Percentiles rank a stretch among this genome's conserved stretches.
Evolutionary conservation across 2,888 invertebrate genomes (phyloP).

Genomic region (Eueremaeus valkanovi): DNA sequence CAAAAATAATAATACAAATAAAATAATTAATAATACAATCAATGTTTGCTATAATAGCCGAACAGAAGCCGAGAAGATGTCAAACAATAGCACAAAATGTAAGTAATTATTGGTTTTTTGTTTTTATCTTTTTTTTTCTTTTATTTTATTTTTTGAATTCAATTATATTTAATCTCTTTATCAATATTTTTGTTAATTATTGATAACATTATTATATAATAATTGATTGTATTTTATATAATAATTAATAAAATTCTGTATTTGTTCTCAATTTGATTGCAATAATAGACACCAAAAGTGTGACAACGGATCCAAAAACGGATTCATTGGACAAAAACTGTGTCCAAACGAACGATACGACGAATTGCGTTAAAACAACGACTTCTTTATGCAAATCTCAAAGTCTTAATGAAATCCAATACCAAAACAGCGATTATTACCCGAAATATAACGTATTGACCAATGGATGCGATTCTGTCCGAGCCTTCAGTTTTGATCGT

Average conservation of each 20-base stretch:
- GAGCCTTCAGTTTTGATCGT: constrained; percentile 8
- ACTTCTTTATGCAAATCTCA: neutral
- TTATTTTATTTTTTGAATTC: too few relatives aligned
- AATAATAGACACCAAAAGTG: neutral
- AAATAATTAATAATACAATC: neutral
- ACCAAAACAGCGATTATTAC: neutral
- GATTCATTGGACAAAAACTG: neutral
- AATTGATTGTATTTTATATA: constrained; percentile 1
- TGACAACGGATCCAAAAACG: neutral
- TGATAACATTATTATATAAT: neutral
- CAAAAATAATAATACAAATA: neutral
- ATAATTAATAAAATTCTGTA: too few relatives aligned
- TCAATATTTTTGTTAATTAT: neutral
- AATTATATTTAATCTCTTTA: too few relatives aligned
- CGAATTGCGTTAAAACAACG: neutral
- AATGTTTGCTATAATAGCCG: neutral
- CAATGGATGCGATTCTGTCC: neutral
- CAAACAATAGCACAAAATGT: neutral
- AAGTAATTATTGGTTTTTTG: neutral
- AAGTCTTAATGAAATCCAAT: constrained; percentile 1
- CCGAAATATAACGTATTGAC: neutral
- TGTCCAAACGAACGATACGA: neutral
- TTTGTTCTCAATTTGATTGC: too few relatives aligned
- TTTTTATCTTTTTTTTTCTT: too few relatives aligned
- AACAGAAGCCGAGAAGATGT: neutral